Base-by-base conservation (phyloP, 2,113 vertebrate species). In the Trematomus loennbergii region DNA sequence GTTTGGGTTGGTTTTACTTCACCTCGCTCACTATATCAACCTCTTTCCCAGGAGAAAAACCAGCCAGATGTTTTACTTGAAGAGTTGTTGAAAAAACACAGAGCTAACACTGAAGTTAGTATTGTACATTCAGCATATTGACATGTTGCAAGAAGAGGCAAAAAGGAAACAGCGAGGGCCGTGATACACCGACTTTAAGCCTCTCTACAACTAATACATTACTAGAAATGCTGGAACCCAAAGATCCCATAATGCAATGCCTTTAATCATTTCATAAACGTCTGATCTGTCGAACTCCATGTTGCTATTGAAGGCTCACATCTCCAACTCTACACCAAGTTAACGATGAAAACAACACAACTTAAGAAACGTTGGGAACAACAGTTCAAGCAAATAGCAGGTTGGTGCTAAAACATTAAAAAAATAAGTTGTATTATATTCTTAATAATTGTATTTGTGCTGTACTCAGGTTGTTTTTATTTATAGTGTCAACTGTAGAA, bases 401-500 rank as follows among this genome's bases (percentile, higher is more conserved):
- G 22, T 53, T 64, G 78, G 73, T 78, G 71, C 84, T 81, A 40
- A 62, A 74, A 74, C n/a, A 33, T 74, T 18, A 25, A 1, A 68
- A 57, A 68, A n/a, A 52, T 0, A 70, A 69, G 15, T 55, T 77
- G 59, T 87, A 69, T 64, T 82, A 77, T 65, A 77, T 17, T 83
- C 25, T 75, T 45, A 46, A 49, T 6, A 74, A 40, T 40, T 5
- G 5, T 40, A 40, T 40, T 40, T 22, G 54, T 80, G 55, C n/a
- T 72, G 72, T 80, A 58, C 82, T 87, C 86, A 87, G 89, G 84
- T 84, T 69, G 36, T 67, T 61, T 60, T 81, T 86, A 89, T 90
- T 91, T 91, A 87, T 87, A 80, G 68, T 58, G 68, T 79, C 62
- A 58, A 68, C 10, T 81, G 63, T 84, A 83, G 76, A 72, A 72